Evolutionary conservation across 2,797 vertebrate species (phyloP).

Genomic region (Pangasius mekongensis): DNA sequence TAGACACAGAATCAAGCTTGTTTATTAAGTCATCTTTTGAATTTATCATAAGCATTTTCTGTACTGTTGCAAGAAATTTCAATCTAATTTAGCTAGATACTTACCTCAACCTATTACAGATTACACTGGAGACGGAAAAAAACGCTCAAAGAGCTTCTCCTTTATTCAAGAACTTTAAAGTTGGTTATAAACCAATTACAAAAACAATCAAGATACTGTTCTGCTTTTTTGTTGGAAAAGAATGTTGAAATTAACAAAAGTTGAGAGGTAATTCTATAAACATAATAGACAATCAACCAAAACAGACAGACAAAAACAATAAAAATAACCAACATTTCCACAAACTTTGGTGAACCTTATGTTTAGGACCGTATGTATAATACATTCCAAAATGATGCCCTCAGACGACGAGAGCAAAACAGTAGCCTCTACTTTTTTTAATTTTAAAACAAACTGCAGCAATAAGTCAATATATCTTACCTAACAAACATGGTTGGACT

Average conservation of each 20-base stretch:
- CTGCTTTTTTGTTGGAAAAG: constrained; percentile 59
- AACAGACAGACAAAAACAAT: constrained; percentile 20
- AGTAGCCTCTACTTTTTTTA: constrained; percentile 31
- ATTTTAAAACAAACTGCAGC: constrained; percentile 23
- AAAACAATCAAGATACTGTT: constrained; percentile 29
- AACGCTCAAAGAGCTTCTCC: constrained; percentile 44
- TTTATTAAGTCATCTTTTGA: neutral
- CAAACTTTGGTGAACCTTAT: constrained; percentile 53
- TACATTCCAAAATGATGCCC: constrained; percentile 45
- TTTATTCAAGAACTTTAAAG: constrained; percentile 51
- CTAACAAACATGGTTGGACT: constrained; percentile 33
- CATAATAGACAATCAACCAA: constrained; percentile 56
- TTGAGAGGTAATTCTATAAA: constrained; percentile 67
- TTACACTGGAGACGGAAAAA: neutral
- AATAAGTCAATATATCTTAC: neutral
- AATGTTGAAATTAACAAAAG: constrained; percentile 61
- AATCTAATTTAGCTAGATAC: neutral
- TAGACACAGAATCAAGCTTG: neutral
- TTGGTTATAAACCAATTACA: constrained; percentile 48
- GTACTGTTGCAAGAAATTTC: neutral
- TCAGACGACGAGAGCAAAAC: constrained; percentile 35
- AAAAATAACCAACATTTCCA: constrained; percentile 16
- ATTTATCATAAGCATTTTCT: neutral
- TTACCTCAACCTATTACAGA: neutral
- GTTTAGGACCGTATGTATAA: constrained; percentile 33